Percentiles rank a stretch among this genome's conserved stretches.
Evolutionary conservation across 2,888 invertebrate species (phyloP).

Genomic region (Cryptus viduatorius): DNA sequence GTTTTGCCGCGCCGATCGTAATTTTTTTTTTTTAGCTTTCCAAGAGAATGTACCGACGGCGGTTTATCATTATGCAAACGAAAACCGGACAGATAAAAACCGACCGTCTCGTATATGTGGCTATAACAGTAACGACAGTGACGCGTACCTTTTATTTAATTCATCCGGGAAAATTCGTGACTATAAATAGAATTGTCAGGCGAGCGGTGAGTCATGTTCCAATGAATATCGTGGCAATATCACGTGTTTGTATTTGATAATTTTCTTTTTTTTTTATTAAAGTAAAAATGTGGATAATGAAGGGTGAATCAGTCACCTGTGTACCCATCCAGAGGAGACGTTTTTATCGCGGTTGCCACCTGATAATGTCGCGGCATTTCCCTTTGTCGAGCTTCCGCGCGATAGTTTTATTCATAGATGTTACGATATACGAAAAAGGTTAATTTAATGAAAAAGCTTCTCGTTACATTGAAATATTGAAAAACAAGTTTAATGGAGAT

Average conservation of each 20-base stretch:
- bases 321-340: not conserved
- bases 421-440: not conserved
- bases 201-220: conserved; percentile 57
- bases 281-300: conserved; percentile 23
- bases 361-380: conserved; percentile 40
- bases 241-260: conserved; percentile 19
- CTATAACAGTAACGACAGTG: conserved; percentile 12
- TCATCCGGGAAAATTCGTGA: conserved; percentile 48
- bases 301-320: conserved; percentile 40
- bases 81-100: conserved; percentile 43
- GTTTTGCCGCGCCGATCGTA: not conserved
- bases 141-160: conserved; percentile 57
- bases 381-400: conserved; percentile 33
- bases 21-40: conserved; percentile 7
- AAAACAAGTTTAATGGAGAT: not conserved
- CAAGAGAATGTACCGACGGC: conserved; percentile 35
- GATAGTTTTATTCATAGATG: not conserved
- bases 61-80: conserved; percentile 63
- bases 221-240: conserved; percentile 19
- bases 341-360: conserved; percentile 24
- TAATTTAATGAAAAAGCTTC: not conserved
- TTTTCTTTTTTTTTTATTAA: not conserved
- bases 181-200: conserved; percentile 61
- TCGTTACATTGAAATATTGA: conserved; percentile 3
- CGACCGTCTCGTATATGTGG: conserved; percentile 15